These are phyloP conservation scores for Chrysodeixis includens DNA, from an alignment of 2,888 invertebrate genomes.

Conservation along the genomic window DNA sequence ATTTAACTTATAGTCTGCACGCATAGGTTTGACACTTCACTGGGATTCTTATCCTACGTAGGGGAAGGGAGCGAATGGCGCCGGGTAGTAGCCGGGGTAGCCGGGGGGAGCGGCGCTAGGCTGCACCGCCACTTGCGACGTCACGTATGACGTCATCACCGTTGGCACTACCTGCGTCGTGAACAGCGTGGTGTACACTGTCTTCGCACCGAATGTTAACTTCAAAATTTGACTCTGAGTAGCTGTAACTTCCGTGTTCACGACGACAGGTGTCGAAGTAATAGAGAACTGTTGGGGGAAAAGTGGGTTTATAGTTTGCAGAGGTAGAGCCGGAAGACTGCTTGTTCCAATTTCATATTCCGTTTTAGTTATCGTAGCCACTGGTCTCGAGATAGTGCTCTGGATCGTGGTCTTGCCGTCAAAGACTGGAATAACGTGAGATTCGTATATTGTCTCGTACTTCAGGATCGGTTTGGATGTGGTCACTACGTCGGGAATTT, in stretches of 20 bases:
- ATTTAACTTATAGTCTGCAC: slow-evolving; percentile 57
- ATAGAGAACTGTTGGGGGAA: slow-evolving; percentile 92
- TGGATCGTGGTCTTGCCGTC: slow-evolving; percentile 93
- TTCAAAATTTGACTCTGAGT: slow-evolving; percentile 95
- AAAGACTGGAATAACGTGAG: slow-evolving; percentile 94
- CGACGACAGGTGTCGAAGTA: slow-evolving; percentile 94
- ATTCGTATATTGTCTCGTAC: slow-evolving; percentile 94
- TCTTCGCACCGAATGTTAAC: slow-evolving; percentile 97
- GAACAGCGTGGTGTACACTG: slow-evolving; percentile 95
- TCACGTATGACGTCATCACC: slow-evolving; percentile 94
- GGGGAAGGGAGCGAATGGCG: slow-evolving; percentile 93
- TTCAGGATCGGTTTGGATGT: slow-evolving; percentile 94
- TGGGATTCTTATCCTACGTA: slow-evolving; percentile 91
- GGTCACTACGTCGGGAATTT: slow-evolving; percentile 92
- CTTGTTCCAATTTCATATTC: slow-evolving; percentile 94
- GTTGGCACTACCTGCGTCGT: slow-evolving; percentile 95
- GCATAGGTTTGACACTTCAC: slow-evolving; percentile 51
- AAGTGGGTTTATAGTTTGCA: slow-evolving; percentile 89
- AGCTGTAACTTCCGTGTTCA: slow-evolving; percentile 93
- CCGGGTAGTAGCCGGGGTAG: slow-evolving; percentile 94
- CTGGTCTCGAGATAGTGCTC: slow-evolving; percentile 94
- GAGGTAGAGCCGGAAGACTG: slow-evolving; percentile 90
- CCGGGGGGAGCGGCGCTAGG: slow-evolving; percentile 88
- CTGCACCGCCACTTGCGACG: slow-evolving; percentile 93
- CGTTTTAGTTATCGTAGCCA: slow-evolving; percentile 94